phyloP scores from a whole-genome alignment of 2,797 vertebrate species.

The Cossypha heuglini region DNA sequence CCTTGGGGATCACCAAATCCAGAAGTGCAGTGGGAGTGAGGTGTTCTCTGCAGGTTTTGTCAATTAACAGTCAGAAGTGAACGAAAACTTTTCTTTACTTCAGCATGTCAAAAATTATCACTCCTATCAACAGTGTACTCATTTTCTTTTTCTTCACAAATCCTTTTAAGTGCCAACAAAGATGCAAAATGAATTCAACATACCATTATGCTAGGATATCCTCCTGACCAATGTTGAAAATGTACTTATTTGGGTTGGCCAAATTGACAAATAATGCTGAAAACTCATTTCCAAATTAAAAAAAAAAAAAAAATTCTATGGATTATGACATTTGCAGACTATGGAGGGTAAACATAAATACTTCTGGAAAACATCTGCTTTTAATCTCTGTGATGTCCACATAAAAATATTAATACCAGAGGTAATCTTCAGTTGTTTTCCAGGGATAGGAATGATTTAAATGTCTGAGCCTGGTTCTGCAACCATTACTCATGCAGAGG shows the following conservation, averaged over 20 bases:
- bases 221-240: not conserved
- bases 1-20: not conserved
- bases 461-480: not conserved
- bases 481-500: not conserved
- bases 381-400: not conserved
- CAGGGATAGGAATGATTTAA: slow-evolving; percentile 4
- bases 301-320: not conserved
- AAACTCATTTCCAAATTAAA: not conserved
- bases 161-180: not conserved
- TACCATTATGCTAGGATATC: not conserved
- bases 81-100: not conserved
- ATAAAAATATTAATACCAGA: not conserved
- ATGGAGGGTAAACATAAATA: not conserved
- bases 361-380: slow-evolving; percentile 33
- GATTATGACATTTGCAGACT: not conserved
- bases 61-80: not conserved
- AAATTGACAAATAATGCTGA: not conserved
- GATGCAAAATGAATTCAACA: not conserved
- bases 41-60: not conserved
- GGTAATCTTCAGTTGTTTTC: slow-evolving; percentile 20
- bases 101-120: not conserved
- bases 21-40: not conserved
- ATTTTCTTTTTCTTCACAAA: not conserved
- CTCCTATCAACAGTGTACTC: not conserved
- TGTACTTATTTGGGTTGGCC: not conserved